Base-by-base conservation (phyloP, 2,888 invertebrate species). In the Leucophora obtusa region DNA sequence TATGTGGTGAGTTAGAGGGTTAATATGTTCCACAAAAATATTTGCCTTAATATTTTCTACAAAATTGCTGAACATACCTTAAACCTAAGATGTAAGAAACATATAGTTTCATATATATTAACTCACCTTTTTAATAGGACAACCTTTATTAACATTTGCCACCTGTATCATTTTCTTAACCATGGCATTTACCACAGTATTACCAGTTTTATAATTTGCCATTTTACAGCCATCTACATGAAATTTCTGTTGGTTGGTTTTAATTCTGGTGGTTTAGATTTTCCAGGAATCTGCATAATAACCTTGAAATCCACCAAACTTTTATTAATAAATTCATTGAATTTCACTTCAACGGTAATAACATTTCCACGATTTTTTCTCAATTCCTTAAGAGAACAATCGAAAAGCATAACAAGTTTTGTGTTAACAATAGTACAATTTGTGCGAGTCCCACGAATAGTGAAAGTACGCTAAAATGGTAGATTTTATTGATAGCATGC, bases 61-160 rank as follows among this genome's bases (percentile, higher is more conserved):
- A n/a, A n/a, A n/a, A n/a, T n/a, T n/a, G n/a, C n/a, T n/a, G n/a
- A n/a, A n/a, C n/a, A n/a, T n/a, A n/a, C n/a, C n/a, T n/a, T n/a
- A n/a, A n/a, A n/a, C n/a, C n/a, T n/a, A n/a, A n/a, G n/a, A n/a
- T n/a, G n/a, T n/a, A n/a, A n/a, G n/a, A n/a, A n/a, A 28, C 28
- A 10, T 33, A 0, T 15, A n/a, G 3, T 33, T 2, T 14, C 14
- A 4, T 11, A 11, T 14, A 58, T n/a, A 9, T 24, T 43, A n/a
- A 73, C 66, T 47, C 10, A 74, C 74, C 35, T 28, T 58, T 14
- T 15, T 11, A 5, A 74, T 14, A 7, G 74, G 74, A 35, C 74
- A 74, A 8, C 47, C 28, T 1, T 11, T 15, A 0, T 33, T 5
- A 66, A 65, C 50, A 38, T 74, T 74, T 1, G 50, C 38, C 24